phyloP scores from a whole-genome alignment of 2,888 invertebrate genomes.

The Yponomeuta malinellus region DNA sequence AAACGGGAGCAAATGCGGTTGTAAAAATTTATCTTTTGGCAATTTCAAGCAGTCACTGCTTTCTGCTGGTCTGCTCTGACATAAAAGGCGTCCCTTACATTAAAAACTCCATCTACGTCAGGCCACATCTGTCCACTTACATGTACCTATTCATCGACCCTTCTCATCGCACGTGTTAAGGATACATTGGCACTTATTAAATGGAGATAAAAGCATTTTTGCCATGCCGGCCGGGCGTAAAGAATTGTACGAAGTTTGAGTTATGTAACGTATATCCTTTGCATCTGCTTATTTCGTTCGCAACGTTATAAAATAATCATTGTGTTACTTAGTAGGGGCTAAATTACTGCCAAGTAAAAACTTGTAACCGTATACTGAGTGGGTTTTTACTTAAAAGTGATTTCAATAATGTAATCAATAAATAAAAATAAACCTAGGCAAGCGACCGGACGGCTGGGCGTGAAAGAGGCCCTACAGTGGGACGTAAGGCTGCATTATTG shows the following conservation, averaged over 20 bases:
- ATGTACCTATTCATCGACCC: constrained; percentile 43
- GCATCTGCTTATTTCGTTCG: not conserved
- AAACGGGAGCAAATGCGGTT: not conserved
- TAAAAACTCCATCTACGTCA: constrained; percentile 27
- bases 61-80: not conserved
- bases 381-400: too few relatives aligned
- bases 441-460: too few relatives aligned
- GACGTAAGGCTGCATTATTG: too few relatives aligned
- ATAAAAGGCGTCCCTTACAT: constrained; percentile 15
- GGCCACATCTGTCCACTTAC: constrained; percentile 33
- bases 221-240: not conserved
- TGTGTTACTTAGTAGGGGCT: not conserved
- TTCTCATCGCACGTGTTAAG: constrained; percentile 17
- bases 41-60: constrained; percentile 3
- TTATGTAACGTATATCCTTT: not conserved
- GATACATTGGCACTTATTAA: not conserved
- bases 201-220: not conserved
- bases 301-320: not conserved
- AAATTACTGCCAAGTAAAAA: too few relatives aligned
- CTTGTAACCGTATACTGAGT: too few relatives aligned
- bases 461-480: too few relatives aligned
- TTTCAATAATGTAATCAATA: too few relatives aligned
- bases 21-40: not conserved
- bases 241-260: not conserved
- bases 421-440: too few relatives aligned